phyloP scores from a whole-genome alignment of 2,113 vertebrate genomes.

The Protobothrops mucrosquamatus region DNA sequence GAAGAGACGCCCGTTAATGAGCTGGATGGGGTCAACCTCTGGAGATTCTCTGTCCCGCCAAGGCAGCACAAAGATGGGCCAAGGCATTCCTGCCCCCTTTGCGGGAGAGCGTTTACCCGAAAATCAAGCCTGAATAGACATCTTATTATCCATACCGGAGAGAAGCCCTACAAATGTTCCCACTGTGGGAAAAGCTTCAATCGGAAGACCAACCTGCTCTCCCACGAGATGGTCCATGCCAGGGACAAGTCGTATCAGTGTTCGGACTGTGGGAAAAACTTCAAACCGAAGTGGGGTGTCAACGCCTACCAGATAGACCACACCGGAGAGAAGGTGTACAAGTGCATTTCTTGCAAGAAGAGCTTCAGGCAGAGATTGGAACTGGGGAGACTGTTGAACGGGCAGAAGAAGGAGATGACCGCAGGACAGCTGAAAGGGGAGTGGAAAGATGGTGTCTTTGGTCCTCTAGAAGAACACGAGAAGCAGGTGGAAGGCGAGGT shows the following conservation, averaged over 20 bases:
- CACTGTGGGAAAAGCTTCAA: slow-evolving; percentile 81
- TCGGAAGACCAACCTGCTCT: slow-evolving; percentile 69
- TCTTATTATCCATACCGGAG: slow-evolving; percentile 59
- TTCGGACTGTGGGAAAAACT: background rate
- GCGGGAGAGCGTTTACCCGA: slow-evolving; percentile 56
- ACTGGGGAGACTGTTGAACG: background rate
- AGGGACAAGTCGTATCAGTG: background rate
- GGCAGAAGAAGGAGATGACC: background rate
- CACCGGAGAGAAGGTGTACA: slow-evolving; percentile 80
- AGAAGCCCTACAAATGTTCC: slow-evolving; percentile 77
- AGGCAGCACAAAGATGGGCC: background rate
- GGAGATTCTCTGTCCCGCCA: background rate
- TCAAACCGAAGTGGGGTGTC: slow-evolving; percentile 48
- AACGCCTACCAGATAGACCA: slow-evolving; percentile 79
- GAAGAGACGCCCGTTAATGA: background rate
- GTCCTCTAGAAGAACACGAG: background rate
- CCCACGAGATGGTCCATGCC: background rate
- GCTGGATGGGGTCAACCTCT: background rate
- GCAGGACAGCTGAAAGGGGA: background rate
- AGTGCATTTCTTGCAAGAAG: slow-evolving; percentile 78
- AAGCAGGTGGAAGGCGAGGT: background rate
- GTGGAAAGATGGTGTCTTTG: background rate
- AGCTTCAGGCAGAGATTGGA: slow-evolving; percentile 54
- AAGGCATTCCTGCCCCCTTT: background rate
- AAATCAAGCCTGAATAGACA: slow-evolving; percentile 60